Base-by-base conservation (phyloP, 2,888 invertebrate species). In the Agonopterix heracliana region DNA sequence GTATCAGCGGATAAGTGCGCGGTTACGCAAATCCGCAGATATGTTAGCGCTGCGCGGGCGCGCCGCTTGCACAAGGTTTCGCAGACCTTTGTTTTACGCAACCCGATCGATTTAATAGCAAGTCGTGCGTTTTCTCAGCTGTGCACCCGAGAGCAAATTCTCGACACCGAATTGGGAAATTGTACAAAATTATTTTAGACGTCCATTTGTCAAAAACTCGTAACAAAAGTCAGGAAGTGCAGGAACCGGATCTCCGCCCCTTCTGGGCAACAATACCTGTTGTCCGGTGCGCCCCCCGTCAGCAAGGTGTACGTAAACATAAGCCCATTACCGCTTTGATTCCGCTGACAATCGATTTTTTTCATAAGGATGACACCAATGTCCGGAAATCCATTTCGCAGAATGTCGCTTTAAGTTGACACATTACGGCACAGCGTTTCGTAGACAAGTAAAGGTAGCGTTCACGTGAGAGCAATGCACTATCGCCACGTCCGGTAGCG, bases 1-100 rank as follows among this genome's bases (percentile, higher is more conserved):
- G 77, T 85, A 82, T 83, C 80, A 75, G 76, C 78, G 87, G 86
- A 86, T 87, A 88, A 86, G 84, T 85, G 79, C 81, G 83, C 75
- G 71, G 82, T 88, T 88, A 88, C 88, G 87, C 86, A 88, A 88
- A 88, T 84, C 83, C 72, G 81, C 81, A 88, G 87, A 88, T 87
- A 87, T 87, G 86, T 87, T 79, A 81, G 82, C 80, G 70, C 54
- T 38, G 71, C 74, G 80, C 81, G 76, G 79, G 80, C 84, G 84
- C 81, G 81, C 81, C 81, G 85, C 85, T 87, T 88, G 83, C 87
- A 87, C 88, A 87, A 87, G 87, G 84, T 79, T 86, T 82, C 77
- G 79, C 85, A 87, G 87, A 88, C 87, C 88, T 88, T 88, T 88
- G 88, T 88, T 88, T 88, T 87, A 86, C 85, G 87, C 87, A 88